Base-by-base conservation (phyloP, 2,113 vertebrate species). In the Progne subis region DNA sequence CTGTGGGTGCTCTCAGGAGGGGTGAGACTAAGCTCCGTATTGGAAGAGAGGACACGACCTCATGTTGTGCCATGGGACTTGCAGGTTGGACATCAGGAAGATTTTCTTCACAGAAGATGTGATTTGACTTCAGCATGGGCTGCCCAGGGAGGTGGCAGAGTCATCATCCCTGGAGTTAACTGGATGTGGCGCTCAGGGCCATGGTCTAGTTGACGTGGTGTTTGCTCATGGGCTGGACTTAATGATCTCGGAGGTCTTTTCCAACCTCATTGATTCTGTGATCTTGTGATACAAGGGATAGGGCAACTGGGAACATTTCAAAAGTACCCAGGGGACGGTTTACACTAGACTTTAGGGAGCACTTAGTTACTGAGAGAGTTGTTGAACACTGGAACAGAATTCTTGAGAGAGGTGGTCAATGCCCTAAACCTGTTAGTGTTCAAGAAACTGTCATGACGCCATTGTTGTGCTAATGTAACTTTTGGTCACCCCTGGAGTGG, bases 281-380 rank as follows among this genome's bases (percentile, higher is more conserved):
- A 26, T 37, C 14, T 5, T 0, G 1, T 32, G 15, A 8, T 41
- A 6, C 4, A 23, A 55, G 19, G 1, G 15, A 8, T 6, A 24
- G 34, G 37, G 21, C 8, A 12, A 0, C 0, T 43, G 32, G 19
- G 41, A 69, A 12, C 8, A 21, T 26, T 25, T 61, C n/a, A 34
- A 8, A 94, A 24, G 5, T 47, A 8, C 4, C 2, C 0, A 3
- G 19, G 31, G 31, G 18, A 31, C 37, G 26, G 11, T 18, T 63
- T 49, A 5, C 17, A 8, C 3, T 55, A 17, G 18, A 32, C 7
- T 1, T 14, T 9, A 26, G 41, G 47, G 31, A 47, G 16, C 24
- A 11, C 14, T 52, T n/a, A 14, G 4, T 89, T 34, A 31, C 41
- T 43, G 41, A 31, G 4, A 19, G 18, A 5, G 12, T 49, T n/a